Evolutionary conservation across 1,140 invertebrate species (phyloP), one percentile per base, ranked within the genome.

Genomic region (Euborellia annulipes): DNA sequence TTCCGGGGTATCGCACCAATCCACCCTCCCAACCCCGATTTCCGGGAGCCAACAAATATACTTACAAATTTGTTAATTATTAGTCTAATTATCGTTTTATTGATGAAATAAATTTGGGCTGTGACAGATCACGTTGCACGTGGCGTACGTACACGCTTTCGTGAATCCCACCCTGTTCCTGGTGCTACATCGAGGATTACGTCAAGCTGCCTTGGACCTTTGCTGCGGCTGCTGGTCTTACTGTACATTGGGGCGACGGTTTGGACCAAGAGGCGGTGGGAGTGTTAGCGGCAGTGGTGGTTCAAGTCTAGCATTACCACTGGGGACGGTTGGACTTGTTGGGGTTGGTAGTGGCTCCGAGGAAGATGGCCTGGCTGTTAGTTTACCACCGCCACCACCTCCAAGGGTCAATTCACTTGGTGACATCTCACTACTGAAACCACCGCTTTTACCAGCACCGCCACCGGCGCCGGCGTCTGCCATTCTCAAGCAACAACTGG

Each of bases 111-210:
- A n/a, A n/a, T n/a, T n/a, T n/a, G n/a, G n/a, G n/a, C n/a, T n/a
- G n/a, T n/a, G n/a, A 38, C 70, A 84, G 79, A 78, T 85, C 53
- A 85, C 84, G 23, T 69, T 92, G 48, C 83, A 88, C 69, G 82
- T 87, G 59, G 85, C 84, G 32, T 86, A 87, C 62, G 76, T 85
- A 41, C 85, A 89, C 62, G 82, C 84, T 7, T 85, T 85, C 54
- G 79, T 87, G 37, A 88, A 88, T 59, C 85, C 85, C 1, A 75
- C 79, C 7, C 64, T 89, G 36, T 85, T 89, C 60, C 67, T 89
- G 50, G 74, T 79, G 18, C 67, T 90, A 21, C 83, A 89, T 57
- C 70, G 76, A 20, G 79, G 79, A 2, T 62, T 85, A n/a, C 66
- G 82, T 7, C 68, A 75, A 30, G 80, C 80, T 0, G 72, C 75